Percentiles rank a stretch among this genome's conserved stretches.
phyloP scores from a whole-genome alignment of 2,113 vertebrate species.

The Isurus oxyrinchus region DNA sequence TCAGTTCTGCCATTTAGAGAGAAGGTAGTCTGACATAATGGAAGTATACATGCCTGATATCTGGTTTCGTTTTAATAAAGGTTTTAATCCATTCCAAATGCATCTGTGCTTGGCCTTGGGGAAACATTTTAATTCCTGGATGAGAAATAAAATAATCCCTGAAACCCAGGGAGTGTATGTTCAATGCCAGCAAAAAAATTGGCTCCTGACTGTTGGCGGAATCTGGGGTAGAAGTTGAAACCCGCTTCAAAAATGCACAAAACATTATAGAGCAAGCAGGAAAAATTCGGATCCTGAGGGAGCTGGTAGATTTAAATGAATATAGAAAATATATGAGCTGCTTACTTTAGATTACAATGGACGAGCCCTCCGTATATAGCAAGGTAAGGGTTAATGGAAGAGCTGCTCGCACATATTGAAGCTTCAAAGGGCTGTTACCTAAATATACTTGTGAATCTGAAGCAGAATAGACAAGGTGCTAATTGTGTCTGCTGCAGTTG shows the following conservation, averaged over 20 bases:
- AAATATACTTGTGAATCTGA: slow-evolving; percentile 13
- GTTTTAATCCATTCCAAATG: neutral
- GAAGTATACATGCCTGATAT: too few relatives aligned
- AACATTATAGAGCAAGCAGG: neutral
- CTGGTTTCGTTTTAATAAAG: neutral
- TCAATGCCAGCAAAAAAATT: neutral
- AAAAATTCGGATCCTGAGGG: neutral
- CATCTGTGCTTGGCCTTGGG: neutral
- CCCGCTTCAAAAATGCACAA: neutral
- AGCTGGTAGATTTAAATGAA: neutral
- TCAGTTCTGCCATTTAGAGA: neutral
- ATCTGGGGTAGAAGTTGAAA: neutral
- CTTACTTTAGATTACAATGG: neutral
- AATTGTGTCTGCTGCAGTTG: neutral
- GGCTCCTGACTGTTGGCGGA: neutral
- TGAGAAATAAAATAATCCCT: neutral
- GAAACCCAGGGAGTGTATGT: neutral
- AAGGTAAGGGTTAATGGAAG: neutral
- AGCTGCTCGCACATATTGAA: neutral
- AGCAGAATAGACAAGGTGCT: slow-evolving; percentile 15
- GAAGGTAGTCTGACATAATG: neutral
- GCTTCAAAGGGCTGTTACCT: slow-evolving; percentile 1
- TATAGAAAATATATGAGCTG: neutral
- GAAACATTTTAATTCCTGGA: neutral
- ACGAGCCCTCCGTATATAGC: neutral